phyloP scores from a whole-genome alignment of 2,888 invertebrate genomes.

The Meloe dianella region DNA sequence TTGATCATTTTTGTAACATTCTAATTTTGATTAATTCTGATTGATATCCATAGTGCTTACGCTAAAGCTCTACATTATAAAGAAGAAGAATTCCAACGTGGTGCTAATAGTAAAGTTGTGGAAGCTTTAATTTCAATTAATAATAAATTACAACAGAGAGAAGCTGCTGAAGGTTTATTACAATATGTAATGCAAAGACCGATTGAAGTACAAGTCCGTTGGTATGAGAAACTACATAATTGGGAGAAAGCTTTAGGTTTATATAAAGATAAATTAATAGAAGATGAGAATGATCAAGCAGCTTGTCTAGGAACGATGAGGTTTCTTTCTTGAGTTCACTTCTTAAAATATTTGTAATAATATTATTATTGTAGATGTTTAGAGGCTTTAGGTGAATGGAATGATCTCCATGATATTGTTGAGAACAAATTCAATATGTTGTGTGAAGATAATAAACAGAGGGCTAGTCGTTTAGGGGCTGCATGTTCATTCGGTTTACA shows the following conservation, averaged over 20 bases:
- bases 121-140: constrained; percentile 96
- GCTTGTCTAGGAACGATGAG: constrained; percentile 92
- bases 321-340: constrained; percentile 27
- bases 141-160: constrained; percentile 97
- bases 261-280: constrained; percentile 78
- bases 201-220: constrained; percentile 77
- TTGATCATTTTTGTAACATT: no score
- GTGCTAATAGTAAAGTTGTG: constrained; percentile 83
- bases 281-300: constrained; percentile 72
- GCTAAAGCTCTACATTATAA: constrained; percentile 87
- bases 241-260: constrained; percentile 95
- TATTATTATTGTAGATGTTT: constrained; percentile 64
- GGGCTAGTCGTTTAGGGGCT: constrained; percentile 88
- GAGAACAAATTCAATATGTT: constrained; percentile 75
- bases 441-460: constrained; percentile 64
- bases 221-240: constrained; percentile 99
- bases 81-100: constrained; percentile 92
- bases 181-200: constrained; percentile 86
- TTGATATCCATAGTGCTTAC: no score
- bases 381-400: constrained; percentile 98
- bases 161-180: constrained; percentile 93
- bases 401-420: constrained; percentile 80
- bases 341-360: neutral
- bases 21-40: no score
- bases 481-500: constrained; percentile 96